Evolutionary conservation across 2,113 vertebrate species (phyloP).

Genomic region (Microtus montanus): DNA sequence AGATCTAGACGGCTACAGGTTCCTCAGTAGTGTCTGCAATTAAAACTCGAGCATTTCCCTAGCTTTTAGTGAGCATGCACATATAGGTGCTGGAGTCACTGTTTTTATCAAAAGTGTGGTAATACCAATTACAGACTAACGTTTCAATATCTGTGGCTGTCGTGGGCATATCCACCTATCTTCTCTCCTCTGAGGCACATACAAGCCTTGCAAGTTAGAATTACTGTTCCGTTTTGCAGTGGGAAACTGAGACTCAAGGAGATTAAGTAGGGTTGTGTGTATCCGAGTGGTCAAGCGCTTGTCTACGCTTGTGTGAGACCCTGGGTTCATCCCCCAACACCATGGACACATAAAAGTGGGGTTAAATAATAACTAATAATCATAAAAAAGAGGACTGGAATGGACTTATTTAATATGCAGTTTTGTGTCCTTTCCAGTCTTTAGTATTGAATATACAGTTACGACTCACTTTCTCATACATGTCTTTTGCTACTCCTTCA

Average conservation of each 20-base stretch:
- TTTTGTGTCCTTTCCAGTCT: neutral
- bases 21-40: neutral
- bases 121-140: slow-evolving; percentile 51
- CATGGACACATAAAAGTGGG: neutral
- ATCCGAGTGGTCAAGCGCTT: neutral
- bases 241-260: neutral
- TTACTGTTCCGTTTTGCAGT: neutral
- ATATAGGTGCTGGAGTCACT: slow-evolving; percentile 7
- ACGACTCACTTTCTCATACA: neutral
- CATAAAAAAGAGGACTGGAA: neutral
- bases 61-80: slow-evolving; percentile 65
- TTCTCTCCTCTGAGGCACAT: neutral
- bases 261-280: neutral
- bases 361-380: neutral
- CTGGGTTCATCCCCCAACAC: neutral
- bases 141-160: slow-evolving; percentile 51
- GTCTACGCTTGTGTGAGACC: neutral
- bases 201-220: neutral
- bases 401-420: neutral
- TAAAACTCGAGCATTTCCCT: slow-evolving; percentile 44
- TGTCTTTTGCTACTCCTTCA: neutral
- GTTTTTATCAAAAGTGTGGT: slow-evolving; percentile 65
- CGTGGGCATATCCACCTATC: neutral
- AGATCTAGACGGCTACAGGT: neutral
- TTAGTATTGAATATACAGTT: neutral